These are phyloP conservation scores for Colletes latitarsis DNA, from an alignment of 1,140 invertebrate genomes.

Conservation along the genomic window DNA sequence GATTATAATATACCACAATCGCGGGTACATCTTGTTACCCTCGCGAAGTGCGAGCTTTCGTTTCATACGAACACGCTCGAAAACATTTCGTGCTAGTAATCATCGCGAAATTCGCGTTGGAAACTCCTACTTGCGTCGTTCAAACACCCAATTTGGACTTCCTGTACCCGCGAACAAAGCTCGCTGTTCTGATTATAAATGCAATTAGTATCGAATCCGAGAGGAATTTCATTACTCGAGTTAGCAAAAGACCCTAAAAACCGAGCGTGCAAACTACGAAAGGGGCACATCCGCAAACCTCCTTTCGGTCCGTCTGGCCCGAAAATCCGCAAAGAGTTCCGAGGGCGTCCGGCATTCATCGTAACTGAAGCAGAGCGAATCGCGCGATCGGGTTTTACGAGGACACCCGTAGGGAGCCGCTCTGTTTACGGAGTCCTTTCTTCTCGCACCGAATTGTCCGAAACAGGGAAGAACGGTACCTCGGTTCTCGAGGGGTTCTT, in stretches of 20 bases:
- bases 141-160: no score
- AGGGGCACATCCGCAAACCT: conserved; percentile 73
- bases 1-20: conserved; percentile 4
- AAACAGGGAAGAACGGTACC: not conserved
- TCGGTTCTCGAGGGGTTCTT: conserved; percentile 32
- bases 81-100: not conserved
- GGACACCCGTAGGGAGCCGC: conserved; percentile 54
- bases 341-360: conserved; percentile 68
- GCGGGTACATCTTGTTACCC: conserved; percentile 5
- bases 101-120: not conserved
- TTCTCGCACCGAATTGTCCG: conserved; percentile 3
- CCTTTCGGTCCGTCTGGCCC: conserved; percentile 16
- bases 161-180: no score
- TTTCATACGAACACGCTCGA: not conserved
- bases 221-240: no score
- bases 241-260: no score
- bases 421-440: conserved; percentile 40
- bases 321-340: conserved; percentile 60
- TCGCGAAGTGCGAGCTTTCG: not conserved
- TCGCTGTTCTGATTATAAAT: no score
- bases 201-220: no score
- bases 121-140: not conserved
- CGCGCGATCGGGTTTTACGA: conserved; percentile 60
- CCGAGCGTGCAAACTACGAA: no score
- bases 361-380: conserved; percentile 77